Conservation (phyloP, 2,888 invertebrate genomes). For the Leptopilina drosophilae region DNA sequence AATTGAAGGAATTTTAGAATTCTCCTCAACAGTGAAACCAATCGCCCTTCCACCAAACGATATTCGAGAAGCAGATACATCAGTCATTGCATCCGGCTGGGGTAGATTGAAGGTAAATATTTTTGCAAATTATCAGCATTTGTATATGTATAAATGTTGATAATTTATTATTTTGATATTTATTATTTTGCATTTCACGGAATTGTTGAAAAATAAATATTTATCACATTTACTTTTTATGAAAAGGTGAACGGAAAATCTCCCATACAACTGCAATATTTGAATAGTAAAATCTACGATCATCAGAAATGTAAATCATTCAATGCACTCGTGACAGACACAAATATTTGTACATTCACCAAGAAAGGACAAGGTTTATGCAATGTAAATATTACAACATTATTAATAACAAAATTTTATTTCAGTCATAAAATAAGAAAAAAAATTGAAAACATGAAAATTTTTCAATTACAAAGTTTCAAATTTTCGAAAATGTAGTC, state of each 20-base stretch:
- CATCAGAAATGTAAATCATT: neutral
- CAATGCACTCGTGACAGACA: neutral
- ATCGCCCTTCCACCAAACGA: slow-evolving; percentile 64
- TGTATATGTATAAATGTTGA: too few relatives aligned
- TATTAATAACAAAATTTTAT: too few relatives aligned
- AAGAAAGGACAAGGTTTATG: slow-evolving; percentile 9
- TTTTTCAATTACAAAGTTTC: too few relatives aligned
- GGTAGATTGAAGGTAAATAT: slow-evolving; percentile 70
- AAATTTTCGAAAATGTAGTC: too few relatives aligned
- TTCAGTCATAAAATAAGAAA: too few relatives aligned
- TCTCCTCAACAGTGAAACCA: slow-evolving; percentile 66
- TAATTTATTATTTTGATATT: too few relatives aligned
- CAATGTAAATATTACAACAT: neutral
- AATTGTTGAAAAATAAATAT: neutral
- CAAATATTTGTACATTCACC: slow-evolving; percentile 33
- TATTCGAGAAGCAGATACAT: slow-evolving; percentile 67
- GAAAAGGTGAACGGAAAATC: neutral
- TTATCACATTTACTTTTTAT: neutral
- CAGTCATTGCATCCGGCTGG: slow-evolving; percentile 73
- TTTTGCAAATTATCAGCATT: neutral
- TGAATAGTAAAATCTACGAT: slow-evolving; percentile 9
- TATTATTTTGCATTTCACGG: neutral
- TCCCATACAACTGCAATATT: neutral
- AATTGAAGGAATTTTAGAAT: slow-evolving; percentile 67
- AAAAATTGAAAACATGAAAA: too few relatives aligned